phyloP scores from a whole-genome alignment of 1,140 invertebrate species.

The Coptotermes formosanus region DNA sequence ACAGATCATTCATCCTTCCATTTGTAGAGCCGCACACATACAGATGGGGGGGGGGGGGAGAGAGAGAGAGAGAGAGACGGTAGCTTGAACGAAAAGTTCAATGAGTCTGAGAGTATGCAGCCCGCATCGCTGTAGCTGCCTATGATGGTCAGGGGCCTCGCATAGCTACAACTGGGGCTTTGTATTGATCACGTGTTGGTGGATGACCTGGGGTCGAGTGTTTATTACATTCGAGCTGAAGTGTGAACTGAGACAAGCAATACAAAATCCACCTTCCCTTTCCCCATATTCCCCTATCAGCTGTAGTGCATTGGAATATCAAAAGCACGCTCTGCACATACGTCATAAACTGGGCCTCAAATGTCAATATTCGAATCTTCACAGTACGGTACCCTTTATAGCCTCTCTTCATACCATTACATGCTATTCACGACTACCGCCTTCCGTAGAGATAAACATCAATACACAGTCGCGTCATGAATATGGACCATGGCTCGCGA shows the following conservation, averaged over 20 bases:
- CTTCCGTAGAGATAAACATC: too few species aligned
- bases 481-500: too few species aligned
- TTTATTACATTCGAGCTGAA: constrained; percentile 12
- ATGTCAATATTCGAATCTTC: background rate
- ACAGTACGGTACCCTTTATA: background rate
- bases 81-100: background rate
- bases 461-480: too few species aligned
- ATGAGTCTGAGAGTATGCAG: constrained; percentile 6
- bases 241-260: constrained; percentile 18
- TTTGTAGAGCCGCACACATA: background rate
- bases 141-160: background rate
- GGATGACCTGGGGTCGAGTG: constrained; percentile 2
- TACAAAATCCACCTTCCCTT: background rate
- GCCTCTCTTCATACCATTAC: background rate
- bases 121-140: constrained; percentile 8
- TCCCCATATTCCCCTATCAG: background rate
- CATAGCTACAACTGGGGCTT: background rate
- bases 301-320: background rate
- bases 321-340: background rate
- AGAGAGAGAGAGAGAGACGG: background rate
- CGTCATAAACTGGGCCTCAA: background rate
- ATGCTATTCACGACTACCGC: background rate
- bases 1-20: background rate
- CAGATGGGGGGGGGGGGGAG: too few species aligned
- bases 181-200: constrained; percentile 7